Evolutionary conservation across 2,888 invertebrate genomes (phyloP), one percentile per base, ranked within the genome.

Genomic region (Podabrus alpinus): DNA sequence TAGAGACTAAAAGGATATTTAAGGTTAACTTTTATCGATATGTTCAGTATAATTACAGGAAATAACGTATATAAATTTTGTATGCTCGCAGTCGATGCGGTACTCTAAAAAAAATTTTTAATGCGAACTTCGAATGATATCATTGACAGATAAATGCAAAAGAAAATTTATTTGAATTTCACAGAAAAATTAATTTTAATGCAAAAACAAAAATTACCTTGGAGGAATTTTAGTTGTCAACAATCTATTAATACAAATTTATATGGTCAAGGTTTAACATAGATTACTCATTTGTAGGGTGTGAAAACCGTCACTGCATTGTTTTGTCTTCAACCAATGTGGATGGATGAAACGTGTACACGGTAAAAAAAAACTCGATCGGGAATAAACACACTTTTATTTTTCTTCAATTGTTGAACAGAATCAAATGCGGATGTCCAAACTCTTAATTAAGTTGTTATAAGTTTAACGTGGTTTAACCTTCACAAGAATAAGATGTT

Each of bases 21-120:
- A 72, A 72, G 72, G 72, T 68, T 72, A 72, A 60, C 67, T 66
- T 66, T 64, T 70, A 70, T 64, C 45, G 70, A 21, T n/a, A n/a
- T 19, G 13, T 11, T 9, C 9, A n/a, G 45, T 45, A 7, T 45
- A 45, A 45, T 45, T 45, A 3, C 45, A 45, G 45, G 45, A 45
- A 45, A 45, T n/a, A n/a, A n/a, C 5, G n/a, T 24, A 9, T 24
- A 24, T 24, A 9, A 24, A 24, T 24, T 2, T n/a, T n/a, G n/a
- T n/a, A n/a, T 4, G 11, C 2, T 45, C 45, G 2, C n/a, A 45
- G 7, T 45, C 45, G n/a, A 45, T n/a, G n/a, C 9, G n/a, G 45
- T n/a, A 45, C n/a, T 45, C n/a, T n/a, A 2, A n/a, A 45, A 45
- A 45, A 45, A n/a, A 2, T 13, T 45, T 45, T 45, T 7, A 4